Evolutionary conservation across 2,888 invertebrate genomes (phyloP).

Genomic region (Eugnorisma glareosa): DNA sequence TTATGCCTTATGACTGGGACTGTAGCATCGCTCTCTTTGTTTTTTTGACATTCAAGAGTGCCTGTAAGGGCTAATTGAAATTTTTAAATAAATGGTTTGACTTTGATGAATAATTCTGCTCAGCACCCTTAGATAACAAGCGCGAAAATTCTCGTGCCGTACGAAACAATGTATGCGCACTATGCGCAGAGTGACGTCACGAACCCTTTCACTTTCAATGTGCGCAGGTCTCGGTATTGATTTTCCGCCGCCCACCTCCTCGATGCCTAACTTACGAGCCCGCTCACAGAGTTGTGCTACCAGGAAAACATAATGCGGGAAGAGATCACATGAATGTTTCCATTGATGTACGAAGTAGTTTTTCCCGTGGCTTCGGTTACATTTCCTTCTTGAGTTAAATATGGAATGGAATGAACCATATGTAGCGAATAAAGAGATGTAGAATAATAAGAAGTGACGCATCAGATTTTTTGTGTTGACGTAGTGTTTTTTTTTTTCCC

Average conservation of each 20-base stretch:
- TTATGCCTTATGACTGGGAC: too few relatives aligned
- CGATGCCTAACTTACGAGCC: background rate
- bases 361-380: background rate
- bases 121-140: too few relatives aligned
- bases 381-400: background rate
- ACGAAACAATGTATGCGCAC: background rate
- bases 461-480: background rate
- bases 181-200: slow-evolving; percentile 12
- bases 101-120: too few relatives aligned
- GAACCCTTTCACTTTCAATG: slow-evolving; percentile 38
- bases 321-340: slow-evolving; percentile 24
- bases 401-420: background rate
- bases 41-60: too few relatives aligned
- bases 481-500: too few relatives aligned
- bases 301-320: background rate
- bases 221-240: slow-evolving; percentile 41
- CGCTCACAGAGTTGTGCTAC: slow-evolving; percentile 3
- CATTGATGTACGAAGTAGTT: slow-evolving; percentile 29
- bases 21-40: too few relatives aligned
- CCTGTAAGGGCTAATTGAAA: too few relatives aligned
- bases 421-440: background rate
- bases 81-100: too few relatives aligned
- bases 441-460: background rate
- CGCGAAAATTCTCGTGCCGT: slow-evolving; percentile 33
- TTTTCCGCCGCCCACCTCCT: slow-evolving; percentile 26